Evolutionary conservation across 2,888 invertebrate species (phyloP), one percentile per base, ranked within the genome.

Genomic region (Meteorus cinctellus): DNA sequence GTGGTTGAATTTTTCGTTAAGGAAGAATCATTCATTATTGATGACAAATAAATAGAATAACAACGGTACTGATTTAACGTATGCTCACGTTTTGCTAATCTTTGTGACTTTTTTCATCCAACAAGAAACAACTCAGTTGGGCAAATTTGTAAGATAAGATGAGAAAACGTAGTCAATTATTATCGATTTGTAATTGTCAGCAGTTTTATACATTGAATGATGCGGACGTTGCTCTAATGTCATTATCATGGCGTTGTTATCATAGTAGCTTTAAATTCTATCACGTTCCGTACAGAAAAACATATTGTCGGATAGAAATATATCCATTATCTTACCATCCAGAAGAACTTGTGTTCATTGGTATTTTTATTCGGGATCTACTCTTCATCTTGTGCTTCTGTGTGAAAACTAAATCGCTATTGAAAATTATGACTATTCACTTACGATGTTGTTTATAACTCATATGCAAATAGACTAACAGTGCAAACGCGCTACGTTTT

Each of bases 1-100:
- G 92, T 95, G 88, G 95, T 98, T 87, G 98, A 98, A 94, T 98
- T 98, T 95, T 96, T 98, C 92, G 94, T 98, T 89, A 98, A 98
- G 93, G 97, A 98, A 92, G 98, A 98, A 93, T 93, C 93, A 86
- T 95, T 94, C 27, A 90, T 94, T 83, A 92, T 96, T 88, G 96
- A 96, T 92, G 87, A 87, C 59, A 88, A 88, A 78, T 96, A 94
- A 86, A 83, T 72, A 34, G 10, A 48, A 31, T 4, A n/a, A 62
- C 51, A 29, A 51, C 19, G 71, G 34, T 45, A 29, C 66, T 45
- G 63, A 51, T 19, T 65, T 14, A n/a, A 66, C 66, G 27, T 59
- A n/a, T 72, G 34, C 31, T 48, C 67, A 66, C 71, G 66, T 60
- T 71, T 75, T 65, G n/a, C 36, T 65, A 16, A 48, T 31, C 31